Percentiles rank a stretch among this genome's conserved stretches.
phyloP scores from a whole-genome alignment of 2,113 vertebrate genomes.

The Prochilodus magdalenae region DNA sequence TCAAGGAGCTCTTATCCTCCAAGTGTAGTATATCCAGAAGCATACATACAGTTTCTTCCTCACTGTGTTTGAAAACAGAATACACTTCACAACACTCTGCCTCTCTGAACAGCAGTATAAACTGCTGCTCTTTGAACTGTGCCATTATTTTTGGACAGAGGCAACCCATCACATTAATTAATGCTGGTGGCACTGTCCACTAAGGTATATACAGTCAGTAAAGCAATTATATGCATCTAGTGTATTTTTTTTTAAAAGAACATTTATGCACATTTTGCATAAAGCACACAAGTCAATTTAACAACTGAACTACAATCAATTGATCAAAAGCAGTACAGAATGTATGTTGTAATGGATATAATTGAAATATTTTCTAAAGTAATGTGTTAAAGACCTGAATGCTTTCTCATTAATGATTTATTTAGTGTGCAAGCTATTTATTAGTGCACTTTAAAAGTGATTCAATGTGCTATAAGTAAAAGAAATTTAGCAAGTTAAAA shows the following conservation, averaged over 20 bases:
- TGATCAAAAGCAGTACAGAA: too few relatives aligned
- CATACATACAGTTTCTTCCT: slow-evolving; percentile 8
- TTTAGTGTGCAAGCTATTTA: too few relatives aligned
- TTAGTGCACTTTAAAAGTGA: too few relatives aligned
- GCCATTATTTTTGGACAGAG: not conserved
- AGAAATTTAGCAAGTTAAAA: too few relatives aligned
- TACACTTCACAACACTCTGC: not conserved
- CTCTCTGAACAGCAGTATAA: not conserved
- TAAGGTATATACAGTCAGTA: too few relatives aligned
- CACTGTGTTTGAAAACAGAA: slow-evolving; percentile 1
- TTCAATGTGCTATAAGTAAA: too few relatives aligned
- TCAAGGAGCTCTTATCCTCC: slow-evolving; percentile 27
- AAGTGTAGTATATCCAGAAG: slow-evolving; percentile 20
- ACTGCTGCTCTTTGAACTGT: not conserved
- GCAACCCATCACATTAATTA: not conserved
- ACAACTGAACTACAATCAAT: not conserved
- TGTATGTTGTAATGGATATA: too few relatives aligned
- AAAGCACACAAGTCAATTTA: not conserved
- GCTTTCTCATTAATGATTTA: too few relatives aligned
- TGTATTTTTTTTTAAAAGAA: not conserved
- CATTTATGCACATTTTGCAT: not conserved
- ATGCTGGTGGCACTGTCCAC: not conserved
- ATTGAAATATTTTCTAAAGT: too few relatives aligned
- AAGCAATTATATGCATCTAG: not conserved
- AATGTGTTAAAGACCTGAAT: too few relatives aligned